Conservation (phyloP, 2,888 invertebrate genomes). For the Temnothorax ravouxi region DNA sequence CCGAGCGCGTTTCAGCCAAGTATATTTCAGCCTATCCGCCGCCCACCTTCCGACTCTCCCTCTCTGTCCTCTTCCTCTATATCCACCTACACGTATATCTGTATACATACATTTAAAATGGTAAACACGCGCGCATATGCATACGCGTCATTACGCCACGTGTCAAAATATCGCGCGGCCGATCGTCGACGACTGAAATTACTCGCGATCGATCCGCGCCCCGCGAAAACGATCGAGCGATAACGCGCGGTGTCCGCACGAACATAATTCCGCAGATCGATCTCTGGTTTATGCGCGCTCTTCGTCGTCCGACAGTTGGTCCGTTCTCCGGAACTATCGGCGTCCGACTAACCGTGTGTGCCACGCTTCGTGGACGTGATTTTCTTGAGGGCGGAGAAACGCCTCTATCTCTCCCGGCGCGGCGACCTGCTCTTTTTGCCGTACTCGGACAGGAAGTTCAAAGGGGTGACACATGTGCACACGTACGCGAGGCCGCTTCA, state of each 20-base stretch:
- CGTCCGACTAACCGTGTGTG: conserved; percentile 68
- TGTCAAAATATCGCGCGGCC: conserved; percentile 47
- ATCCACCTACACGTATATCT: not conserved
- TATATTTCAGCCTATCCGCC: conserved; percentile 73
- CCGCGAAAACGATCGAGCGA: conserved; percentile 31
- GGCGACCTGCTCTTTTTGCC: conserved; percentile 37
- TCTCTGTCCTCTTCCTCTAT: not conserved
- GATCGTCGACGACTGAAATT: conserved; percentile 8
- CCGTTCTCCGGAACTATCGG: conserved; percentile 72
- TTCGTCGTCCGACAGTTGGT: not conserved
- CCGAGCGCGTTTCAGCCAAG: conserved; percentile 71
- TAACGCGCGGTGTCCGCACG: not conserved
- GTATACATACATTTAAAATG: conserved; percentile 45
- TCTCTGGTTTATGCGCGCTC: not conserved
- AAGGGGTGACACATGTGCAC: conserved; percentile 62
- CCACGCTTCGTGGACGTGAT: conserved; percentile 53
- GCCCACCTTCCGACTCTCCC: conserved; percentile 58
- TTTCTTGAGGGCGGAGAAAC: conserved; percentile 51
- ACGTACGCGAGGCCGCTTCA: conserved; percentile 55
- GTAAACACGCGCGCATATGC: conserved; percentile 24
- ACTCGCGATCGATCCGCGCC: conserved; percentile 29
- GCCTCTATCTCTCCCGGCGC: conserved; percentile 42
- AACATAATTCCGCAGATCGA: conserved; percentile 27
- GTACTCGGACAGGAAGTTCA: conserved; percentile 53
- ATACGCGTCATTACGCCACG: conserved; percentile 36